Evolutionary conservation across 2,888 invertebrate genomes (phyloP).

Genomic region (Agonopterix arenella): DNA sequence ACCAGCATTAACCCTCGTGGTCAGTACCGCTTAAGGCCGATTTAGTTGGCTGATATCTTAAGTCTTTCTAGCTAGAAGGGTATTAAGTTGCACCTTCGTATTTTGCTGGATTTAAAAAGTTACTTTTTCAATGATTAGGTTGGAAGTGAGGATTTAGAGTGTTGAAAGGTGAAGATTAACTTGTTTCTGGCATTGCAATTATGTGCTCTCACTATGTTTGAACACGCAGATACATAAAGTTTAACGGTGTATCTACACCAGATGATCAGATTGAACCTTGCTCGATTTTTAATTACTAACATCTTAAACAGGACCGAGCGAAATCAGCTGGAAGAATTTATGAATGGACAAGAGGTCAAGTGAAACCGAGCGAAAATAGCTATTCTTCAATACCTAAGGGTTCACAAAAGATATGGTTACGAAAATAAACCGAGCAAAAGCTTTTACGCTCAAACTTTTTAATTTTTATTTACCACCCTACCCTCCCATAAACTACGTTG

Average conservation of each 20-base stretch:
- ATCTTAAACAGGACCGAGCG: no score
- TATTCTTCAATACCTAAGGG: no score
- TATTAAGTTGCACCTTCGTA: slow-evolving; percentile 1
- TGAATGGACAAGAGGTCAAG: not conserved
- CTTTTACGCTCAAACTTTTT: slow-evolving; percentile 9
- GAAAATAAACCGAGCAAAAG: slow-evolving; percentile 3
- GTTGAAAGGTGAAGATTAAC: no score
- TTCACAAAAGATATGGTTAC: no score
- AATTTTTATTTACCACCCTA: slow-evolving; percentile 20
- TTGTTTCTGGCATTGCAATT: no score
- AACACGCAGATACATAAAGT: no score
- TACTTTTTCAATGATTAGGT: not conserved
- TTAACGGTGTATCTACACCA: no score
- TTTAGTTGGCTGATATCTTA: slow-evolving; percentile 1
- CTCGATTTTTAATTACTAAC: no score
- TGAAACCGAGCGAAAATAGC: no score
- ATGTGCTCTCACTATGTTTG: no score
- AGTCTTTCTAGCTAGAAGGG: not conserved
- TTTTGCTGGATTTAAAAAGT: slow-evolving; percentile 4
- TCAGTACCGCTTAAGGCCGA: slow-evolving; percentile 2
- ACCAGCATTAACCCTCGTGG: not conserved
- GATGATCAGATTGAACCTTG: no score
- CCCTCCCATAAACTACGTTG: slow-evolving; percentile 13
- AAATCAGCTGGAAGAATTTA: not conserved
- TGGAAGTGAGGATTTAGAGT: no score